Evolutionary conservation across 2,888 invertebrate species (phyloP).

Genomic region (Octonoba sinensis): DNA sequence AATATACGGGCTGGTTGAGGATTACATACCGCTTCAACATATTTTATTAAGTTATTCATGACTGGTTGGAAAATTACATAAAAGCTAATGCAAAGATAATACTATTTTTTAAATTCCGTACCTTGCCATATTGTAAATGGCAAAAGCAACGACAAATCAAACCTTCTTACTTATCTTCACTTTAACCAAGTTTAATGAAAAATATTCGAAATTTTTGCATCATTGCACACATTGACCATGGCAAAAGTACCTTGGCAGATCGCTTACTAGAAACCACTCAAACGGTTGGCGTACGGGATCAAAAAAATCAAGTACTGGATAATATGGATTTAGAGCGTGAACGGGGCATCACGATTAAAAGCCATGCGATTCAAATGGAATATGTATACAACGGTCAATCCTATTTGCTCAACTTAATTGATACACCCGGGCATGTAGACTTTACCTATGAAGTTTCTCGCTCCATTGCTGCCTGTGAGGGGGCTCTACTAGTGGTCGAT

Average conservation of each 20-base stretch:
- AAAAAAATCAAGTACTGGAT: slow-evolving; percentile 72
- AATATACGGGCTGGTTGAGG: too few relatives aligned
- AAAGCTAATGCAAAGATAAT: too few relatives aligned
- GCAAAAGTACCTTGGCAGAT: slow-evolving; percentile 96
- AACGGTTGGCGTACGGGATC: slow-evolving; percentile 70
- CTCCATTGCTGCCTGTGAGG: slow-evolving; percentile 92
- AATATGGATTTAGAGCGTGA: slow-evolving; percentile 86
- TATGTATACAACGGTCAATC: slow-evolving; percentile 79
- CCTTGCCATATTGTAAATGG: too few relatives aligned
- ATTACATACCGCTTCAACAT: too few relatives aligned
- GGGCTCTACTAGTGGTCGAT: slow-evolving; percentile 92
- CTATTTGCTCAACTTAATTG: slow-evolving; percentile 91
- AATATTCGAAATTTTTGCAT: slow-evolving; percentile 79
- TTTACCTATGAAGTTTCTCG: slow-evolving; percentile 95
- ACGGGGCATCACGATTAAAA: slow-evolving; percentile 97
- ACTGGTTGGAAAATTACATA: too few relatives aligned
- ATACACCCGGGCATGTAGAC: slow-evolving; percentile 92
- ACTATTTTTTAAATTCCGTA: too few relatives aligned
- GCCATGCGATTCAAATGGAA: slow-evolving; percentile 90
- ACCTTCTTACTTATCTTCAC: too few relatives aligned
- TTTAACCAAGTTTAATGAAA: too few relatives aligned
- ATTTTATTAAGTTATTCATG: too few relatives aligned
- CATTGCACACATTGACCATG: slow-evolving; percentile 98
- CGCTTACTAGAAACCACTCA: slow-evolving; percentile 91
- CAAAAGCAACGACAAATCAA: too few relatives aligned